A percentile compares a stretch with the other conserved stretches of the same genome.
phyloP scores from a whole-genome alignment of 2,113 vertebrate genomes.

The Dipodomys merriami region DNA sequence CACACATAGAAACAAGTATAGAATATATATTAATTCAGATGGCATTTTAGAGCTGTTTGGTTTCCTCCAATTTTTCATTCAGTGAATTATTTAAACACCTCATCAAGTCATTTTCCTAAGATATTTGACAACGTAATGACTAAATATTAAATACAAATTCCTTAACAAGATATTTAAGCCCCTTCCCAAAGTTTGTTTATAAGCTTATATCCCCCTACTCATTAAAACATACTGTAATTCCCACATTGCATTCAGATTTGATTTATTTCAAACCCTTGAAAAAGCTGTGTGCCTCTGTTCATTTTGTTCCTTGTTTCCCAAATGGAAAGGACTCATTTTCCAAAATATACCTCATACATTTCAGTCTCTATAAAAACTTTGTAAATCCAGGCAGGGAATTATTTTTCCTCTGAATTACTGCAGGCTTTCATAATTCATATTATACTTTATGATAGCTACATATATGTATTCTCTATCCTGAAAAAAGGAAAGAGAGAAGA shows the following conservation, averaged over 20 bases:
- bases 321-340: not conserved
- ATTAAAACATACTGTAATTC: not conserved
- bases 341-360: not conserved
- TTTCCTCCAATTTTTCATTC: not conserved
- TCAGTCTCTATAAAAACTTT: not conserved
- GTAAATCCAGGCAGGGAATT: not conserved
- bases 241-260: not conserved
- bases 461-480: not conserved
- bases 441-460: not conserved
- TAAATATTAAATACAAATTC: slow-evolving; percentile 42
- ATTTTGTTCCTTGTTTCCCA: slow-evolving; percentile 11
- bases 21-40: not conserved
- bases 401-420: not conserved
- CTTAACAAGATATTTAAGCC: slow-evolving; percentile 10
- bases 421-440: slow-evolving; percentile 5
- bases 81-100: slow-evolving; percentile 31
- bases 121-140: not conserved
- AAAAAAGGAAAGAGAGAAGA: too few species aligned
- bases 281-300: not conserved
- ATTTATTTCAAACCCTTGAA: not conserved
- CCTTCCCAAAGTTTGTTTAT: not conserved
- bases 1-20: not conserved
- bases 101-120: slow-evolving; percentile 6
- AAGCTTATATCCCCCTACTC: not conserved
- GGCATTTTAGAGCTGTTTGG: not conserved